A percentile compares a stretch with the other conserved stretches of the same genome.
Conservation (phyloP, 2,113 vertebrate genomes). For the Cheirogaleus medius region DNA sequence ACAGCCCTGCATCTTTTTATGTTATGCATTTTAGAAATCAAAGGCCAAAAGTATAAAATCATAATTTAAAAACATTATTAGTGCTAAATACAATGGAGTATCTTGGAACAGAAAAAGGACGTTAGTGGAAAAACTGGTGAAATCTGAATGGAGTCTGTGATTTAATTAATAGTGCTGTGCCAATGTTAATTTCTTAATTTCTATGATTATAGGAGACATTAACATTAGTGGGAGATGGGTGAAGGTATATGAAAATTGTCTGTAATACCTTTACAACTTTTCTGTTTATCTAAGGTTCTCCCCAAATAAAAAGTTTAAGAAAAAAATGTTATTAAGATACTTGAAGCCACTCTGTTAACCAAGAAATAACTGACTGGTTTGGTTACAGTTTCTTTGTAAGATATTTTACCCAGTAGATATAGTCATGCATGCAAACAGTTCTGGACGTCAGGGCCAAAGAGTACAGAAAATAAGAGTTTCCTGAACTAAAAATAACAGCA, state of each 20-base stretch:
- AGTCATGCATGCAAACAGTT: background rate
- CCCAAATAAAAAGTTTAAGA: background rate
- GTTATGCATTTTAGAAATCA: background rate
- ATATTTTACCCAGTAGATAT: background rate
- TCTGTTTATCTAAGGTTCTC: background rate
- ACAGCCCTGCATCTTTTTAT: background rate
- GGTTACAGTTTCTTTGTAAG: background rate
- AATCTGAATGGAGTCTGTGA: background rate
- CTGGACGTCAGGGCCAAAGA: background rate
- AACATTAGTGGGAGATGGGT: background rate
- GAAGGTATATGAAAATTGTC: background rate
- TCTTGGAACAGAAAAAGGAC: background rate
- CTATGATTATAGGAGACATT: background rate
- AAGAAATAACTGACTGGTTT: background rate
- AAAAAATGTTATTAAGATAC: background rate
- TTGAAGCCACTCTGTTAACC: background rate
- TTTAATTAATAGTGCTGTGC: background rate
- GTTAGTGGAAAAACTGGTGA: background rate
- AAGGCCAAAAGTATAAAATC: background rate
- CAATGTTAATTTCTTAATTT: background rate
- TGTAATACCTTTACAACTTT: background rate
- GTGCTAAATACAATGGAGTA: background rate
- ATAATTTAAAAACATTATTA: background rate
- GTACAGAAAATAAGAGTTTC: background rate
- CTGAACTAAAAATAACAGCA: background rate